Base-by-base conservation (phyloP, 2,113 vertebrate species). In the Apeltes quadracus region DNA sequence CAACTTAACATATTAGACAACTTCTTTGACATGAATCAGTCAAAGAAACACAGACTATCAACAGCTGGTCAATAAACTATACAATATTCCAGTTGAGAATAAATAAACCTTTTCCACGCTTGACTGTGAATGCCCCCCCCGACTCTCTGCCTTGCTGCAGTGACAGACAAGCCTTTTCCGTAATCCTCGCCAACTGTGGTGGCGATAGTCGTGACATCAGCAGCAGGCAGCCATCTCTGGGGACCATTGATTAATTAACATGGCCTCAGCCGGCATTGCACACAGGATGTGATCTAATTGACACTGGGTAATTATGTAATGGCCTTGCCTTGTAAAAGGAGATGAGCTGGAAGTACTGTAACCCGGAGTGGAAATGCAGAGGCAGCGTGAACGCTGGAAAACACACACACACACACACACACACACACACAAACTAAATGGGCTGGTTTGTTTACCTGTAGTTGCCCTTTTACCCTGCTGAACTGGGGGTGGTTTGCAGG, bases 191-290 rank as follows among this genome's bases (percentile, higher is more conserved):
- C 66, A 68, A 77, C 66, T 27, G 1, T 13, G 36, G 69, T 76
- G 11, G 3, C 15, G 36, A 58, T 18, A 61, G 48, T 53, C 64
- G 72, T 83, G 78, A 92, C 86, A 88, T 88, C 81, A 90, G 70
- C 50, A 61, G 14, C 16, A 39, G 62, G 70, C 39, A 81, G 59
- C 69, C 43, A 58, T 72, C 78, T 84, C 83, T 69, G 57, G 85
- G 79, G 79, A 83, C 80, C 73, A 32, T 78, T 89, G 86, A 92
- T 91, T 88, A 88, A 92, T 90, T 90, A 83, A 87, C 84, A 79
- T 76, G 87, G 83, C 86, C 79, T 86, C 55, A 76, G 81, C 75
- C 50, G 50, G 78, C 85, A 83, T 76, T 57, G 65, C 63, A 74
- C 66, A 79, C 81, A 87, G 88, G 88, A 90, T 83, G 82, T 87